Conservation (phyloP, 2,113 vertebrate species). For the Elaphurus davidianus region DNA sequence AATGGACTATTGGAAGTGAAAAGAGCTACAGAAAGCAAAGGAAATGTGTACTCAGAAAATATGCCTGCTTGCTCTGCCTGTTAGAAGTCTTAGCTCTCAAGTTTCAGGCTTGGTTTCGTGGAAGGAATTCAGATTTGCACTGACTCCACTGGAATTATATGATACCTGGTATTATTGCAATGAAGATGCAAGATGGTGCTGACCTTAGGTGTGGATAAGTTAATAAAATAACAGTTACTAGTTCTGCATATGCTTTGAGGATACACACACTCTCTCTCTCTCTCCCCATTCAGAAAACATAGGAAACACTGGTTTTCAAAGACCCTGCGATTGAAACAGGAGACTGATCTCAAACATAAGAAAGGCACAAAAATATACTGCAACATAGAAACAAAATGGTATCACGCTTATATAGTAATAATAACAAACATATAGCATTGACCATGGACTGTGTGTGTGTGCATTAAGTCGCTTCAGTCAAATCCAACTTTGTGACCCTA, state of each 20-base stretch:
- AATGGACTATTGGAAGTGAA: background rate
- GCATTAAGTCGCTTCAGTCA: background rate
- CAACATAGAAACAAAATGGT: background rate
- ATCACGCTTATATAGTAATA: background rate
- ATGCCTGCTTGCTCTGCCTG: background rate
- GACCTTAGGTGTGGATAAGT: background rate
- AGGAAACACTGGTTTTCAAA: background rate
- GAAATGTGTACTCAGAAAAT: background rate
- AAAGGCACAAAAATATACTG: background rate
- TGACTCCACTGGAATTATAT: background rate
- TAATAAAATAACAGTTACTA: background rate
- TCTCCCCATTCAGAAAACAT: background rate
- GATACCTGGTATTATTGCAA: background rate
- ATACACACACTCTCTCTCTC: background rate
- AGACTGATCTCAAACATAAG: background rate
- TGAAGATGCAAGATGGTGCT: background rate
- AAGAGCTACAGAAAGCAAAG: background rate
- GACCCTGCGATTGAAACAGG: background rate
- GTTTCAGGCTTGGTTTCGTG: background rate
- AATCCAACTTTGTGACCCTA: background rate
- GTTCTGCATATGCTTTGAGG: background rate
- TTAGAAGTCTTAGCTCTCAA: background rate
- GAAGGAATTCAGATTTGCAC: background rate
- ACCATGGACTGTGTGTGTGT: background rate
- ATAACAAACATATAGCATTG: background rate